phyloP scores from a whole-genome alignment of 2,888 invertebrate genomes.

The Cephus nigrinus region DNA sequence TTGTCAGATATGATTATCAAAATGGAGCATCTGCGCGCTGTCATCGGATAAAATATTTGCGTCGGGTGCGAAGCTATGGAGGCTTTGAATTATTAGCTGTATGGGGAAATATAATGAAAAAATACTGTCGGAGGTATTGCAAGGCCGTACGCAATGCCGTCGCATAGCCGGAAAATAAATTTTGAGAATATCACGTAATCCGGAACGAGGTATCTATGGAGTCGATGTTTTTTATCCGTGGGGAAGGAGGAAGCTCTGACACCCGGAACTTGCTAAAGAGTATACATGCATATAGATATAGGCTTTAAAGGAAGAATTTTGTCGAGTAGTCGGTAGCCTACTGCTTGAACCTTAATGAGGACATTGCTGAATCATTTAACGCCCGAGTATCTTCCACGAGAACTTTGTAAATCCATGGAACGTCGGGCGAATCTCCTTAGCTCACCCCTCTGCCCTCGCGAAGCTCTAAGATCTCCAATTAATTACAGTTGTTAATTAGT shows the following conservation, averaged over 20 bases:
- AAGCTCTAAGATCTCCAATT: slow-evolving; percentile 36
- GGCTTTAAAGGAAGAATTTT: neutral
- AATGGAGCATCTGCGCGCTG: slow-evolving; percentile 44
- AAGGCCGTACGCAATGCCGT: slow-evolving; percentile 13
- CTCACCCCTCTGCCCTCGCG: slow-evolving; percentile 9
- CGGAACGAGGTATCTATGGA: neutral
- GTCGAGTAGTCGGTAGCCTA: neutral
- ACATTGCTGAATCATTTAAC: slow-evolving; percentile 11
- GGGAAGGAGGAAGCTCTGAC: neutral
- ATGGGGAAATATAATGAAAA: slow-evolving; percentile 40
- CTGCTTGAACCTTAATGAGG: neutral
- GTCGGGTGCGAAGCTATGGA: slow-evolving; percentile 31
- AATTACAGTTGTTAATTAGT: slow-evolving; percentile 42
- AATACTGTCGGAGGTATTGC: slow-evolving; percentile 39
- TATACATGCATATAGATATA: neutral
- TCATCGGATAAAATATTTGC: slow-evolving; percentile 40
- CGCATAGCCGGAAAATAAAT: neutral
- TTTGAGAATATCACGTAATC: neutral
- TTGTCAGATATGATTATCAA: slow-evolving; percentile 34
- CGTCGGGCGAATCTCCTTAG: slow-evolving; percentile 18
- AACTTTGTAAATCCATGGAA: slow-evolving; percentile 22
- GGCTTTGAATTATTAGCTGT: slow-evolving; percentile 41
- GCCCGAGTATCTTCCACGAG: slow-evolving; percentile 17
- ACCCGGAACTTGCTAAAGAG: neutral
- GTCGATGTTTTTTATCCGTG: neutral